Evolutionary conservation across 1,140 invertebrate genomes (phyloP), one percentile per base, ranked within the genome.

Genomic region (Laupala kohalensis): DNA sequence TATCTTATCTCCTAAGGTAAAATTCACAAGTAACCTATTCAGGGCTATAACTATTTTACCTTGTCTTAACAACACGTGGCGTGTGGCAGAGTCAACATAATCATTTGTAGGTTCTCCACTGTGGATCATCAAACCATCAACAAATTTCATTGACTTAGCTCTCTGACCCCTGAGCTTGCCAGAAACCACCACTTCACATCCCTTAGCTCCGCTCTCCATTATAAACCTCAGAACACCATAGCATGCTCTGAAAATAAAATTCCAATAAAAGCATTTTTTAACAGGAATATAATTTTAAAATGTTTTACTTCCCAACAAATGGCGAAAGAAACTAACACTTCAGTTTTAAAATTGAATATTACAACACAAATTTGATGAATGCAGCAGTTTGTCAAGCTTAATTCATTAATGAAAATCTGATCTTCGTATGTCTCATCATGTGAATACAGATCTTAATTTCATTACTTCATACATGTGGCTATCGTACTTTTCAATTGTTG

Each of bases 71-170:
- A 99, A 86, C 25, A 99, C 97, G 81, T 99, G 97, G 76, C 98
- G 86, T 37, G 98, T 98, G 71, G 98, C 98, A 27, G 92, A 94
- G 79, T 99, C 96, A 23, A 99, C 96, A 78, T 99, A 99, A 76
- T 99, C 95, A 80, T 97, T 96, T 77, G 93, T 95, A 26, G 98
- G 97, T 80, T 99, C 95, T 80, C 98, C 98, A 79, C 94, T 97
- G 84, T 99, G 98, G 79, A 99, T 99, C 97, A 99, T 99, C 25
- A 99, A 86, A 71, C 98, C 98, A 82, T 99, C 98, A 71, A 98
- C 95, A 81, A 99, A 99, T 82, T 99, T 99, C 98, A 99, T 99
- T 23, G 96, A 95, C 84, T 99, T 99, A 72, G 98, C 98, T 87
- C 98, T 87, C 84, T 99, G 98, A 76, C 98, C 98, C 80, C 98